Base-by-base conservation (phyloP, 2,888 invertebrate genomes). In the Anthophora plumipes region DNA sequence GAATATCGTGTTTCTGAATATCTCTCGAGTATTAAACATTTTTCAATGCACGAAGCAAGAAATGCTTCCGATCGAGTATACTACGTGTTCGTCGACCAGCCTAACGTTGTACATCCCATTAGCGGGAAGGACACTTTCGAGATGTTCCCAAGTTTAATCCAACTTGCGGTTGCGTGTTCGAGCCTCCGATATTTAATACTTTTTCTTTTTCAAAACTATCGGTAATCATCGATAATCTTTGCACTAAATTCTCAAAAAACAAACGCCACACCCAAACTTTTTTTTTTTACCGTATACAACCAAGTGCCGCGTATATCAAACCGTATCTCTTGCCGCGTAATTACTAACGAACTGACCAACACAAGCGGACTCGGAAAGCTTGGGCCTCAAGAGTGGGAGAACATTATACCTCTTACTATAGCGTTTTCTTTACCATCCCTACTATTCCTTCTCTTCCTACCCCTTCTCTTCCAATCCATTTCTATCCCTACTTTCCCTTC, bases 191-290 rank as follows among this genome's bases (percentile, higher is more conserved):
- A 22, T 60, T 12, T n/a, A 31, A 46, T 31, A 14, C 48, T 61
- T 39, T 14, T 61, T 43, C n/a, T 52, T 9, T 41, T 20, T 14
- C 1, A 7, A 25, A 39, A n/a, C 11, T 5, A 54, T 2, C 11
- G 25, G 17, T 39, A n/a, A 46, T 41, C 22, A 31, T 22, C 20
- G 41, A 75, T 17, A 11, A 55, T n/a, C 31, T 11, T 8, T 52
- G 2, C 67, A 31, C 25, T n/a, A 31, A 54, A 43, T 20, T 14
- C 1, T 48, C 48, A 6, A 41, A 66, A 66, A 61, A 78, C 52
- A 72, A 73, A 72, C 63, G 79, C 83, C 78, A 82, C 85, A 82
- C 84, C 82, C 76, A 84, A 75, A 50, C 50, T 20, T 66, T 20
- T 66, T 72, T 57, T 70, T 54, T 59, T 12, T 50, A 64, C 54